Conservation (phyloP, 2,113 vertebrate species). For the Stictonetta naevosa region DNA sequence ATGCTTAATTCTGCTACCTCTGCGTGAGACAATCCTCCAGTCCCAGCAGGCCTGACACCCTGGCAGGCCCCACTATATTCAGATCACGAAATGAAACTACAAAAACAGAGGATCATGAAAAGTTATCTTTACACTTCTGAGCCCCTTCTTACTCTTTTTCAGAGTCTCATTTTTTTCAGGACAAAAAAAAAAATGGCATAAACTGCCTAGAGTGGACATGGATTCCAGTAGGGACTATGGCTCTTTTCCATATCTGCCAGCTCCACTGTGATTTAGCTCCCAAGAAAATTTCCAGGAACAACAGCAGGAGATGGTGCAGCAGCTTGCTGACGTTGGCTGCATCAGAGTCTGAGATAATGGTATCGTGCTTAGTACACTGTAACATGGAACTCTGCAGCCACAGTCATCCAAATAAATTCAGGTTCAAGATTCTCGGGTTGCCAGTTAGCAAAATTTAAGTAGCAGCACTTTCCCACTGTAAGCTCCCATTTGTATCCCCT, state of each 20-base stretch:
- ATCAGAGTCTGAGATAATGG: background rate
- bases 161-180: background rate
- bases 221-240: background rate
- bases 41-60: background rate
- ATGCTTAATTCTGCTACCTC: background rate
- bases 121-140: background rate
- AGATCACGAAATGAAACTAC: background rate
- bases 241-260: background rate
- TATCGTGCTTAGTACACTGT: background rate
- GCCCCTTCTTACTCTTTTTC: background rate
- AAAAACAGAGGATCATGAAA: accelerated
- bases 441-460: background rate
- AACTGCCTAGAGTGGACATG: background rate
- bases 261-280: background rate
- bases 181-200: background rate
- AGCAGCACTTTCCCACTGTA: background rate
- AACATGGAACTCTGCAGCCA: background rate
- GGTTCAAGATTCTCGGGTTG: background rate
- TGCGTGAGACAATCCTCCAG: background rate
- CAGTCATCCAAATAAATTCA: background rate
- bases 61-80: background rate
- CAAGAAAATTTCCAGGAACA: background rate
- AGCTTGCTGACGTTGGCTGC: background rate
- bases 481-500: background rate
- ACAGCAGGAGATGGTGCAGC: background rate